Base-by-base conservation (phyloP, 2,113 vertebrate species). In the Lophura nycthemera region DNA sequence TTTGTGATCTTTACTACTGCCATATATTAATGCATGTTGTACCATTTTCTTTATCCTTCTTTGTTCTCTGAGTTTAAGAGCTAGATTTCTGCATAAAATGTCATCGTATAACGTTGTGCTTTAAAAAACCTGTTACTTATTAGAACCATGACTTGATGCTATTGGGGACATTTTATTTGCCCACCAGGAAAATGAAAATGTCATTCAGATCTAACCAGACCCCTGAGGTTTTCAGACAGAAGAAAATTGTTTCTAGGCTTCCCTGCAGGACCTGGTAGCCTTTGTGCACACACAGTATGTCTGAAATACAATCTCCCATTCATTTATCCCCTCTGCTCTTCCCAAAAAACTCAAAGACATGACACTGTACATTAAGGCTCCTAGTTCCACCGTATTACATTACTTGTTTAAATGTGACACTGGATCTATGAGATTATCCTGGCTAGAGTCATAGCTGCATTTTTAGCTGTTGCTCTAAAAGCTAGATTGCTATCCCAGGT, bases 41-140 rank as follows among this genome's bases (percentile, higher is more conserved):
- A 80, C 76, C 40, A 64, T 94, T 87, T 93, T 73, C 78, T 92
- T 86, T 86, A 89, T 93, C 38, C 5, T 45, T 88, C 65, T 95
- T 87, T 88, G 32, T 69, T 95, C 29, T 92, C n/a, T 57, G 61
- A 54, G 45, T 73, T 74, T 66, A 76, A 83, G 66, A 95, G 56
- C 86, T 71, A 93, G 83, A 77, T 45, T 29, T 36, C 36, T 52
- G 77, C 66, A 56, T 83, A 86, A 96, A 86, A 75, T 74, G 48
- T 83, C 72, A 84, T 54, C 69, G 16, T 42, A 86, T 75, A 80
- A 57, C 48, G 80, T 13, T 75, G 64, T 48, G 74, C 43, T 95
- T 80, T 70, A 56, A 95, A 93, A 83, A 95, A 42, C 19, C 22
- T 74, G 72, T 93, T 83, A 67, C 74, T 83, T 97, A 90, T 82